Percentiles rank a stretch among this genome's conserved stretches.
These are phyloP conservation scores for Morus bassanus DNA, from an alignment of 2,797 vertebrate species.

Conservation along the genomic window DNA sequence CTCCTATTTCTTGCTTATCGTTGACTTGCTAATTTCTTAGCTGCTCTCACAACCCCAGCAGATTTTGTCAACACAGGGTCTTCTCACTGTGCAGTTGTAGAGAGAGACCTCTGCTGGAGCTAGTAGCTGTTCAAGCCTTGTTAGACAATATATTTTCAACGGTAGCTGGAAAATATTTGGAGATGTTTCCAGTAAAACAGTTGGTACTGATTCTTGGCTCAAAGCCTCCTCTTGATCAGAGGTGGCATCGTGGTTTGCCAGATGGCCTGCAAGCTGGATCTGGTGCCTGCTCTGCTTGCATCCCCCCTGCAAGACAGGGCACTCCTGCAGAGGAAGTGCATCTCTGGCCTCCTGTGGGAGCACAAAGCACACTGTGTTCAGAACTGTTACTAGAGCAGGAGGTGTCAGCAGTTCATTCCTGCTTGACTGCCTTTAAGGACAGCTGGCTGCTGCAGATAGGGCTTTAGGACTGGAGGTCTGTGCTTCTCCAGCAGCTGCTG, in stretches of 20 bases:
- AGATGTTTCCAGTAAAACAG: conserved; percentile 40
- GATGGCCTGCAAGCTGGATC: neutral
- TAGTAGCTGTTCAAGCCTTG: neutral
- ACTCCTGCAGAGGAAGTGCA: neutral
- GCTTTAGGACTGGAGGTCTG: neutral
- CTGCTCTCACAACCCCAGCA: neutral
- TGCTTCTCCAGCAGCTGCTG: neutral
- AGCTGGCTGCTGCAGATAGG: neutral
- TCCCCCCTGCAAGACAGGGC: neutral
- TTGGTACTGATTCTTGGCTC: conserved; percentile 3
- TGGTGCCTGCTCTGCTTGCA: neutral
- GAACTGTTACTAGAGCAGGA: neutral
- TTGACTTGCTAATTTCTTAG: neutral
- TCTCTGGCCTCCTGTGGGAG: neutral
- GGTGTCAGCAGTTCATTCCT: neutral
- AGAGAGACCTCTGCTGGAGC: neutral
- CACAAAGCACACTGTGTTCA: neutral
- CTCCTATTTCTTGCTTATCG: neutral
- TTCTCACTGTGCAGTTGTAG: neutral
- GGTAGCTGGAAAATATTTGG: neutral
- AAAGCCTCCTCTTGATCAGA: neutral
- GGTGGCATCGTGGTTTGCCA: neutral
- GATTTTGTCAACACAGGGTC: neutral
- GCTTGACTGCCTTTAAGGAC: neutral
- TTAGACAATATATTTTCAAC: neutral